Conservation (phyloP, 2,797 vertebrate genomes). For the Dryobates pubescens region DNA sequence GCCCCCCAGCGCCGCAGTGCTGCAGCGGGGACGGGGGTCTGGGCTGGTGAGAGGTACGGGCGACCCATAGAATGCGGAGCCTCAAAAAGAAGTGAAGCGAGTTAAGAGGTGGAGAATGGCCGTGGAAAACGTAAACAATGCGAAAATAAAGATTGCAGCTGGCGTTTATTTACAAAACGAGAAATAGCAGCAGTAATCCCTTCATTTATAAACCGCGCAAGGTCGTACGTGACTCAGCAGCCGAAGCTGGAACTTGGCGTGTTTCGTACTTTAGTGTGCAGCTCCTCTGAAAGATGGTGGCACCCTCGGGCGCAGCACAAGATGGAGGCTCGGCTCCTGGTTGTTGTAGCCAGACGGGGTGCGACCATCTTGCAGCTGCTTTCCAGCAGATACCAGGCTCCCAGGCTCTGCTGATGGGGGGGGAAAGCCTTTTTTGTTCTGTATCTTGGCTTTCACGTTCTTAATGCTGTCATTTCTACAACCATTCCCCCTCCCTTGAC, state of each 20-base stretch:
- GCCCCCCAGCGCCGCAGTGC: neutral
- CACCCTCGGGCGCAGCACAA: conserved; percentile 79
- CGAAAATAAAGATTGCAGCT: accelerated
- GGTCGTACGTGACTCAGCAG: too few relatives aligned
- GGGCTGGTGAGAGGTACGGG: accelerated
- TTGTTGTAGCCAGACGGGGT: conserved; percentile 81
- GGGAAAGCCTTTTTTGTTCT: conserved; percentile 79
- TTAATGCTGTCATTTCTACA: neutral
- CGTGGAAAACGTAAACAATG: accelerated
- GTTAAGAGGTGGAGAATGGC: accelerated
- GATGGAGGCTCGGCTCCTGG: conserved; percentile 81
- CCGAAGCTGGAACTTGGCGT: too few relatives aligned
- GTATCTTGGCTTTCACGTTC: conserved; percentile 78
- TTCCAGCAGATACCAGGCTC: conserved; percentile 76
- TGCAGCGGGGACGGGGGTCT: accelerated
- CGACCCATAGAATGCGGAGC: accelerated
- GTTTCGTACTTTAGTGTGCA: too few relatives aligned
- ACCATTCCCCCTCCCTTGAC: too few relatives aligned
- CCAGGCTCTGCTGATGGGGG: conserved; percentile 80
- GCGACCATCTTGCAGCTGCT: conserved; percentile 78
- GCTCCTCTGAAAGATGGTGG: too few relatives aligned
- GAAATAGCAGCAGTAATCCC: accelerated
- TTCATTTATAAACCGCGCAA: neutral
- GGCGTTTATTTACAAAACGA: accelerated
- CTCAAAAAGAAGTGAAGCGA: accelerated